Percentiles rank a stretch among this genome's conserved stretches.
Evolutionary conservation across 2,888 invertebrate species (phyloP).

Genomic region (Rhynchonema sp.): DNA sequence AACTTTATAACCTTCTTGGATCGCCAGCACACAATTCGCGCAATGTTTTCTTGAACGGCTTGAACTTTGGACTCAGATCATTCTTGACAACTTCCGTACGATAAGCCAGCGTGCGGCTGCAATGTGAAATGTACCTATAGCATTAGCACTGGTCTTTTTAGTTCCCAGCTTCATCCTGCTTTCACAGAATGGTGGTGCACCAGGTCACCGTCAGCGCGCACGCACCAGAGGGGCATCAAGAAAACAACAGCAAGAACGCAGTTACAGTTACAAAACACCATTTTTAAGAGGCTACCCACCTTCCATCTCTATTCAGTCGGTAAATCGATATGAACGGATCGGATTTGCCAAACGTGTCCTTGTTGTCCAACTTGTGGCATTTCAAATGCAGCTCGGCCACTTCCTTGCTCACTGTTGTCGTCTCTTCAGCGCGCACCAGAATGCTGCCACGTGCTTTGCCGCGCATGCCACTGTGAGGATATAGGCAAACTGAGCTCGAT

Average conservation of each 20-base stretch:
- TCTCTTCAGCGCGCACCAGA: background rate
- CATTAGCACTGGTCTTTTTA: too few species aligned
- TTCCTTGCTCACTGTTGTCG: constrained; percentile 18
- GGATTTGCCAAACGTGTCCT: constrained; percentile 35
- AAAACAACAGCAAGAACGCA: too few species aligned
- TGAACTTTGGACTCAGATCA: constrained; percentile 39
- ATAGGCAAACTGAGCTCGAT: too few species aligned
- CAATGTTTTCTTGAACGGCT: constrained; percentile 31
- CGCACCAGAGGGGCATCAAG: too few species aligned
- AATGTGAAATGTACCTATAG: too few species aligned
- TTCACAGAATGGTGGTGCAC: too few species aligned
- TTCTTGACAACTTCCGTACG: constrained; percentile 37
- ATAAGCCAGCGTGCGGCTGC: constrained; percentile 34
- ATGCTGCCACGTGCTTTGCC: background rate
- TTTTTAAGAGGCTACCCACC: constrained; percentile 21
- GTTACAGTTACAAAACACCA: too few species aligned
- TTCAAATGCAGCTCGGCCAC: constrained; percentile 27
- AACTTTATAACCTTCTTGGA: constrained; percentile 28
- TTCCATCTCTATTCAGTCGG: constrained; percentile 31
- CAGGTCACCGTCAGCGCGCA: too few species aligned
- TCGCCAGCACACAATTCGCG: constrained; percentile 36
- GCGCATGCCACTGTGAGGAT: too few species aligned
- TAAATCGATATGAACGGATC: constrained; percentile 32
- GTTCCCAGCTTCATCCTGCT: too few species aligned
- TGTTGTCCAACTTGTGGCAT: constrained; percentile 31